Percentiles rank a stretch among this genome's conserved stretches.
These are phyloP conservation scores for Platichthys flesus DNA, from an alignment of 2,113 vertebrate species.

Conservation along the genomic window DNA sequence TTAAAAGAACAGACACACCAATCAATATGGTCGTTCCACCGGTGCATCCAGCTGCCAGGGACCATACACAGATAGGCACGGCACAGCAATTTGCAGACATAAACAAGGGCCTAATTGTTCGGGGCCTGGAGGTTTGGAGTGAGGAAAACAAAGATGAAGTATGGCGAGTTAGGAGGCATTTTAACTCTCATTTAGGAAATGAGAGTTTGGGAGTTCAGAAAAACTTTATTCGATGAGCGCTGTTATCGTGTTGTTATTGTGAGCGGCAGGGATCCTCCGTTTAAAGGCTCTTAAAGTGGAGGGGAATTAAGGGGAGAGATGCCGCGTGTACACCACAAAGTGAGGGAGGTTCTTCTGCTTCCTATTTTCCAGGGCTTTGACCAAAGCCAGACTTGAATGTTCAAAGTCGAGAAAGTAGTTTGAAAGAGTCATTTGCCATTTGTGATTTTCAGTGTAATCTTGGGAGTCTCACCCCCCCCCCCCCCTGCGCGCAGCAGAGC, in stretches of 20 bases:
- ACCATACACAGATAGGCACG: conserved; percentile 67
- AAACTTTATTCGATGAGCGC: conserved; percentile 76
- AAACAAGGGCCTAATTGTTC: conserved; percentile 81
- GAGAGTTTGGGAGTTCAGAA: conserved; percentile 61
- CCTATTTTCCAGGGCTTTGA: conserved; percentile 52
- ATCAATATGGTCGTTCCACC: conserved; percentile 76
- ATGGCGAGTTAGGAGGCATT: conserved; percentile 73
- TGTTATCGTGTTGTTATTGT: conserved; percentile 71
- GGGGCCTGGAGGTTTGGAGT: conserved; percentile 70
- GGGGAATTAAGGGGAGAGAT: conserved; percentile 49
- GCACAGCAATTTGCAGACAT: conserved; percentile 76
- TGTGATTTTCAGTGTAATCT: conserved; percentile 77
- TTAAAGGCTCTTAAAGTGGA: conserved; percentile 42
- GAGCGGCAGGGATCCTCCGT: conserved; percentile 52
- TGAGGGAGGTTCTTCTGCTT: conserved; percentile 38
- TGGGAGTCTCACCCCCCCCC: conserved; percentile 68
- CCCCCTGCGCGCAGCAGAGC: conserved; percentile 39
- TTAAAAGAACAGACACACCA: conserved; percentile 79
- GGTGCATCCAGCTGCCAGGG: conserved; percentile 72
- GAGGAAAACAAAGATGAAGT: conserved; percentile 73
- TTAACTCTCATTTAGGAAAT: conserved; percentile 78
- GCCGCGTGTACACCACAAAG: conserved; percentile 16
- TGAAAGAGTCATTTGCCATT: conserved; percentile 74
- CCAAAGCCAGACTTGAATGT: conserved; percentile 43
- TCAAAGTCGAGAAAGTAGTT: conserved; percentile 70